Percentiles rank a stretch among this genome's conserved stretches.
Evolutionary conservation across 1,140 invertebrate species (phyloP).

Genomic region (Pteromalus puparum): DNA sequence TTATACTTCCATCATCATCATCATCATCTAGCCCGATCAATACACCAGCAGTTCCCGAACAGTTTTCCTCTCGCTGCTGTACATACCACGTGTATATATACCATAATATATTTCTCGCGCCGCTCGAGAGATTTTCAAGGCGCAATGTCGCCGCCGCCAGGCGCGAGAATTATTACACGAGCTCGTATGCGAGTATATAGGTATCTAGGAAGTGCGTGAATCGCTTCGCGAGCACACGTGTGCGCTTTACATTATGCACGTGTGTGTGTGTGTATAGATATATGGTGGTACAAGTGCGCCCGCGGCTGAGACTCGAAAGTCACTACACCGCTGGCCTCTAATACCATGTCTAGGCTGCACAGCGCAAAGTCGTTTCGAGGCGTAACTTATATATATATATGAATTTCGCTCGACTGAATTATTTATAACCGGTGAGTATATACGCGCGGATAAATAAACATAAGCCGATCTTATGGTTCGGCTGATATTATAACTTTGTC

Average conservation of each 20-base stretch:
- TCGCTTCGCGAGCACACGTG: constrained; percentile 2
- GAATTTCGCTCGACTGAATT: no score
- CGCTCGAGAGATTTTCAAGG: constrained; percentile 31
- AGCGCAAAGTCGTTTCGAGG: no score
- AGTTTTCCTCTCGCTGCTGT: background rate
- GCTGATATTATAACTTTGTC: no score
- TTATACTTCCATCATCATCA: constrained; percentile 25
- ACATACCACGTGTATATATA: no score
- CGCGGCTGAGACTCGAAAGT: background rate
- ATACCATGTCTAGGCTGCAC: no score
- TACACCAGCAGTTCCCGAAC: background rate
- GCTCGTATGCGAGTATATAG: no score
- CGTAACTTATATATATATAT: constrained; percentile 7
- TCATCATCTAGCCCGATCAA: background rate
- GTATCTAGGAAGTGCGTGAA: constrained; percentile 17
- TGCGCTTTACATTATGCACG: background rate
- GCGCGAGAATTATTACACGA: constrained; percentile 16
- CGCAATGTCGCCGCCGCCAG: constrained; percentile 24
- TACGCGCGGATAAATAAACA: no score
- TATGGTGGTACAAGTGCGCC: no score
- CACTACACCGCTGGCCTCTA: background rate
- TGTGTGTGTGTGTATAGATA: background rate
- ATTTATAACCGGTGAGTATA: no score
- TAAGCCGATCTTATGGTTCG: no score
- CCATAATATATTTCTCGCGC: background rate